A percentile compares a stretch with the other conserved stretches of the same genome.
Conservation (phyloP, 2,113 vertebrate species). For the Peromyscus californicus region DNA sequence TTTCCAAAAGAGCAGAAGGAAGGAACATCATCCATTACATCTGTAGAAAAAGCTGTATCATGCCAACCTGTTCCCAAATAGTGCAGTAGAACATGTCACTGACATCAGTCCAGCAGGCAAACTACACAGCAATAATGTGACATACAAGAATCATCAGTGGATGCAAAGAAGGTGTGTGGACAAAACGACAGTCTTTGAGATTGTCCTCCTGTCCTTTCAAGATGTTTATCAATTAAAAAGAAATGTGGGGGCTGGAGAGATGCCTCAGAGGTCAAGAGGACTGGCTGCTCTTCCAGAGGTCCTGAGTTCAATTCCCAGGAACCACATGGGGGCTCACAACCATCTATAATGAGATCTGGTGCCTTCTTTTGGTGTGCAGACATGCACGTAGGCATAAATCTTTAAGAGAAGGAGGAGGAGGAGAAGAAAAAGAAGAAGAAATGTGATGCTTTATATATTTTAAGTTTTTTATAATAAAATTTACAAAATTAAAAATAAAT, state of each 20-base stretch:
- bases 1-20: background rate
- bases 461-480: background rate
- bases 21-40: background rate
- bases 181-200: background rate
- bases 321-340: no score
- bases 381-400: no score
- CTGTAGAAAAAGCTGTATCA: background rate
- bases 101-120: background rate
- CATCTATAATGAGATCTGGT: no score
- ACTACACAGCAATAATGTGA: background rate
- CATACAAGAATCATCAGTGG: background rate
- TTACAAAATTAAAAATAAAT: background rate
- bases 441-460: background rate
- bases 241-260: no score
- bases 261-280: no score
- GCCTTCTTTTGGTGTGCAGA: no score
- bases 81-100: background rate
- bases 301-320: no score
- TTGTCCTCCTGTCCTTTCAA: background rate
- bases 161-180: background rate
- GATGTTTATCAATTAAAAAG: constrained; percentile 9
- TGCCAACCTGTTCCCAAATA: background rate
- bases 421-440: no score
- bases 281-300: no score
- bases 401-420: no score